phyloP scores from a whole-genome alignment of 1,140 invertebrate species.

The Neocloeon triangulifer region DNA sequence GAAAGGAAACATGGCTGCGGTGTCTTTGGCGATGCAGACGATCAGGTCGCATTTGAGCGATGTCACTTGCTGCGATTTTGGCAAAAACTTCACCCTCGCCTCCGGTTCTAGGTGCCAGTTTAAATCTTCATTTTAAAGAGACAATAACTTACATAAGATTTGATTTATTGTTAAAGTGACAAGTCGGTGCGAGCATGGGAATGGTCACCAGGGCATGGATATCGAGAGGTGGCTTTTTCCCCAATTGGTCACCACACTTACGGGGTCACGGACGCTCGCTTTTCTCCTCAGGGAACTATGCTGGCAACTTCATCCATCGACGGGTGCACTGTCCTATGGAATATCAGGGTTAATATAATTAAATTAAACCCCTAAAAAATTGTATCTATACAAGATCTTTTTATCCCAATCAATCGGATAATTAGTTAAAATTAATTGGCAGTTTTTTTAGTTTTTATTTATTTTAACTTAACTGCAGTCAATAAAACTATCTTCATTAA shows the following conservation, averaged over 20 bases:
- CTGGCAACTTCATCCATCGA: conserved; percentile 48
- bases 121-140: conserved; percentile 4
- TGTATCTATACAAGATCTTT: too few species aligned
- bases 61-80: conserved; percentile 38
- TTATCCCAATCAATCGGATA: too few species aligned
- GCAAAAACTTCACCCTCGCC: conserved; percentile 27
- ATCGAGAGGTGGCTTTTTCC: conserved; percentile 26
- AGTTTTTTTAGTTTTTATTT: neutral
- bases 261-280: conserved; percentile 35
- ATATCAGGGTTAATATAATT: conserved; percentile 15
- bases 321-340: conserved; percentile 47
- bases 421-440: neutral
- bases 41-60: conserved; percentile 33
- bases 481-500: neutral
- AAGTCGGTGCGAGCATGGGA: conserved; percentile 36
- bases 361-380: conserved; percentile 2
- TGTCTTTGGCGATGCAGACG: conserved; percentile 26
- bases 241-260: conserved; percentile 39
- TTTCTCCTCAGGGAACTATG: conserved; percentile 45
- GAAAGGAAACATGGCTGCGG: too few species aligned
- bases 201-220: conserved; percentile 30
- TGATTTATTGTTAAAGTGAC: conserved; percentile 25
- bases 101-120: conserved; percentile 33
- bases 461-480: neutral
- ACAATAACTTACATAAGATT: too few species aligned